phyloP scores from a whole-genome alignment of 2,113 vertebrate species.

The Hippocampus zosterae region DNA sequence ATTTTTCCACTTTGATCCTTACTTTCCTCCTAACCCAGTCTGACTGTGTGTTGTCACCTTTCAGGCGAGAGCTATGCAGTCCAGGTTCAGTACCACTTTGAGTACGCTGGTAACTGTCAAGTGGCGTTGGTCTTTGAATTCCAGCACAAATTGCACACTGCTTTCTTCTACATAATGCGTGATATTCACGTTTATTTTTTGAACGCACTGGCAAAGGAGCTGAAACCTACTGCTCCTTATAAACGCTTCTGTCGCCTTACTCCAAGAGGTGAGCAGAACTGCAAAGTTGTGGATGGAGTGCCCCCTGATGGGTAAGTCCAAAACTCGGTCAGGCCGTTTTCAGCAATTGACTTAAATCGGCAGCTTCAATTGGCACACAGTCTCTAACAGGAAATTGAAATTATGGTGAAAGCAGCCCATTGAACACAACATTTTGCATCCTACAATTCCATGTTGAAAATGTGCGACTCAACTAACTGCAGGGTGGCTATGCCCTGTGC shows the following conservation, averaged over 20 bases:
- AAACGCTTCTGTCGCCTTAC: constrained; percentile 40
- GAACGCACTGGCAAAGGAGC: constrained; percentile 70
- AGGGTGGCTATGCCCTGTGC: not conserved
- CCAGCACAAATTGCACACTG: constrained; percentile 26
- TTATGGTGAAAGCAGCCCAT: too few relatives aligned
- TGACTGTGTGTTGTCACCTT: too few relatives aligned
- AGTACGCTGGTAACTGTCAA: constrained; percentile 71
- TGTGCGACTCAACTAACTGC: too few relatives aligned
- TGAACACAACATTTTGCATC: too few relatives aligned
- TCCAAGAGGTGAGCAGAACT: rapidly evolving
- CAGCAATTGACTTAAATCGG: not conserved
- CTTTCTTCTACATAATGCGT: constrained; percentile 78
- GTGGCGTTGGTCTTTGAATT: constrained; percentile 77
- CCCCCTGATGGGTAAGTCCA: constrained; percentile 68
- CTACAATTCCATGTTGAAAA: too few relatives aligned
- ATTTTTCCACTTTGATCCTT: not conserved
- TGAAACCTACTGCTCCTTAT: constrained; percentile 75
- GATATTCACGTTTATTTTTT: constrained; percentile 67
- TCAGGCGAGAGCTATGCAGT: constrained; percentile 74
- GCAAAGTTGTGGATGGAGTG: constrained; percentile 71
- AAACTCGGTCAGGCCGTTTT: not conserved
- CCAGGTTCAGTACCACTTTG: constrained; percentile 62
- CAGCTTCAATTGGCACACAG: too few relatives aligned
- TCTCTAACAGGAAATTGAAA: too few relatives aligned
- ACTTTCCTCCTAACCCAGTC: not conserved